Base-by-base conservation (phyloP, 2,113 vertebrate genomes). In the Sterna hirundo region DNA sequence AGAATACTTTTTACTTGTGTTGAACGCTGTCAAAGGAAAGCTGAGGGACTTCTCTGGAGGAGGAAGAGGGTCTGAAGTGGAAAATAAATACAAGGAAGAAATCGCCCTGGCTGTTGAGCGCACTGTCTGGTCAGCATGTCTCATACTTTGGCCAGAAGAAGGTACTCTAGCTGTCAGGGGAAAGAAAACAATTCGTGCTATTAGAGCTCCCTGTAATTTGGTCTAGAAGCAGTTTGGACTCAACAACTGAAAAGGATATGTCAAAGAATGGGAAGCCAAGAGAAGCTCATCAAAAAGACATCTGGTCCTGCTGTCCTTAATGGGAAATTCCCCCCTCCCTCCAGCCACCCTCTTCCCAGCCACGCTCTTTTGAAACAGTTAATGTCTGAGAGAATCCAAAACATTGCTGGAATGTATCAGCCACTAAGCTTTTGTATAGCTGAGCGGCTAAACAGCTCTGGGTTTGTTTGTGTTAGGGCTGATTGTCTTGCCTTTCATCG, bases 401-500 rank as follows among this genome's bases (percentile, higher is more conserved):
- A 93, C 82, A 96, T 94, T 66, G 84, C 86, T 91, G 97, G 97
- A 96, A 97, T 96, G 91, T 93, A 91, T 95, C 93, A 93, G 78
- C 16, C 10, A 77, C 11, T 36, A 74, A 95, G 91, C 84, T 89
- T 89, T 95, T 88, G 88, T 96, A 69, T 94, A 89, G 78, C 83
- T 62, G 66, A 89, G 75, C 78, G 85, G 89, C 91, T 85, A 78
- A 97, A 96, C 91, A 95, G 82, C 86, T 91, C 81, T 74, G 46
- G 66, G 11, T 77, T 95, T 95, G 78, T 97, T 97, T 95, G 86
- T 83, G 38, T 95, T 95, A 91, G 84, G 42, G 74, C 70, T 83
- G 91, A 93, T 94, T 93, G 74, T 87, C 91, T 89, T 84, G 80
- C 74, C 81, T 94, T 95, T 95, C 89, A 70, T 80, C 2, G 0